Percentiles rank a stretch among this genome's conserved stretches.
Evolutionary conservation across 1,140 invertebrate genomes (phyloP).

Genomic region (Ceratosolen fusciceps): DNA sequence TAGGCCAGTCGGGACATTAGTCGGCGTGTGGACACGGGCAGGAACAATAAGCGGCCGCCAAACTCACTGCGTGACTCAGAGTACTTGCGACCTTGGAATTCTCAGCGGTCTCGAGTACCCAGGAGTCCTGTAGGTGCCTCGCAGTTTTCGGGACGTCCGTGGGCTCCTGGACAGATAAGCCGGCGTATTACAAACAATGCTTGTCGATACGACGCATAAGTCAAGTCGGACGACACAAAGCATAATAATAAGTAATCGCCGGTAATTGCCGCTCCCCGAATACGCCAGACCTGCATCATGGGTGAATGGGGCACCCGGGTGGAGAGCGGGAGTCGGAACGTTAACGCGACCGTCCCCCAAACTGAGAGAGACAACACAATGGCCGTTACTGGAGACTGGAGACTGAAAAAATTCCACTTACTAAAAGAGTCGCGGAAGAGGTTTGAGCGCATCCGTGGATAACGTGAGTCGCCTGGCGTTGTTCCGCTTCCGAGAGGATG

Average conservation of each 20-base stretch:
- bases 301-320: no score
- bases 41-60: constrained; percentile 56
- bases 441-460: constrained; percentile 58
- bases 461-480: constrained; percentile 55
- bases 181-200: no score
- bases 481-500: constrained; percentile 51
- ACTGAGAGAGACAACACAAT: no score
- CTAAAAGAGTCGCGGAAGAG: constrained; percentile 52
- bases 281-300: no score
- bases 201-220: no score
- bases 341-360: no score
- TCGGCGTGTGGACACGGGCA: constrained; percentile 57
- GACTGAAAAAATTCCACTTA: constrained; percentile 51
- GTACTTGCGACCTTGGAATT: constrained; percentile 47
- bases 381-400: no score
- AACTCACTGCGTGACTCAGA: constrained; percentile 54
- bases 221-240: no score
- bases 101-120: constrained; percentile 57
- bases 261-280: no score
- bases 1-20: neutral
- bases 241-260: no score
- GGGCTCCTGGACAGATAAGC: constrained; percentile 53
- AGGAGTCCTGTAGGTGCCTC: constrained; percentile 61
- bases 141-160: constrained; percentile 54
- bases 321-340: no score